Evolutionary conservation across 2,888 invertebrate species (phyloP), one percentile per base, ranked within the genome.

Genomic region (Cheilosia impressa): DNA sequence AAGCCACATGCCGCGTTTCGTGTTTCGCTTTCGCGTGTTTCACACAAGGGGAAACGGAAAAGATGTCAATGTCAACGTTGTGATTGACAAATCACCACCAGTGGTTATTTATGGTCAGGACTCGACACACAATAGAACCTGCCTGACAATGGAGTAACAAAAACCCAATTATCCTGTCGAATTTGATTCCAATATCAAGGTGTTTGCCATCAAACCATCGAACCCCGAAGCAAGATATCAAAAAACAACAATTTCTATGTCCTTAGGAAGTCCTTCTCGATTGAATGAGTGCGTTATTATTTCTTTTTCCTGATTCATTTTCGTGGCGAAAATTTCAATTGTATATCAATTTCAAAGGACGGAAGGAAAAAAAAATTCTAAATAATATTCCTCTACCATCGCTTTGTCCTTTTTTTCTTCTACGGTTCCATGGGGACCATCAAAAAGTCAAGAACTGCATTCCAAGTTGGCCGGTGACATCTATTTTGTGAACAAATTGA

Each of bases 11-110:
- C 60, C 47, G 38, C 2, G 50, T 34, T 50, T 47, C 6, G 5
- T 17, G 47, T 57, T 22, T 6, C 27, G 6, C 27, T 27, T 27
- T 75, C 66, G 68, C 77, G 68, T 77, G 53, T 60, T 60, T 58
- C n/a, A 24, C 24, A 41, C 41, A 31, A 68, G 43, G 22, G 7
- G 47, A 50, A 75, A 45, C 27, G 53, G 19, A 47, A 73, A 63
- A 38, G 4, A 66, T 73, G 78, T 72, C 82, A 38, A 66, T 73
- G 78, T 72, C 82, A 83, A 52, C 27, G 24, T 68, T 63, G 43
- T 83, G 83, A 78, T 78, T 85, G 85, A 85, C 85, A 85, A 81
- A 85, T 85, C 81, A 81, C 85, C 76, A 66, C 50, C 69, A 63
- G 13, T 41, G 13, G 45, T 24, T 65, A 45, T 62, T 31, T 50